Percentiles rank a stretch among this genome's conserved stretches.
These are phyloP conservation scores for Carollia perspicillata DNA, from an alignment of 2,113 vertebrate genomes.

Conservation along the genomic window DNA sequence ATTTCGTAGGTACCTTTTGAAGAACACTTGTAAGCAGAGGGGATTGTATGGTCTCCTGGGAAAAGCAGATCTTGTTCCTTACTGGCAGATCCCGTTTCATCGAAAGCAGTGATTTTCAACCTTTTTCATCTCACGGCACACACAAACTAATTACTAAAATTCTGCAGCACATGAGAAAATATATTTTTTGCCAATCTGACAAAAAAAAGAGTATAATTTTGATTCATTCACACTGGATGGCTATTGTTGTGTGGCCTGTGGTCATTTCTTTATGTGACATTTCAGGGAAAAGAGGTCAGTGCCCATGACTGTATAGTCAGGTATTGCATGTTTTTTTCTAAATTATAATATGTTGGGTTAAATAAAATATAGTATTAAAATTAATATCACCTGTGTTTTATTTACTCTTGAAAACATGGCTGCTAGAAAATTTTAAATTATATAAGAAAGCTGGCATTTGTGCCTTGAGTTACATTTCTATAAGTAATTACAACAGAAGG, in stretches of 20 bases:
- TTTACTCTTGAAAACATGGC: background rate
- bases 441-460: background rate
- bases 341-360: background rate
- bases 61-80: background rate
- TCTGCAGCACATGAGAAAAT: background rate
- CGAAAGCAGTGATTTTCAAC: background rate
- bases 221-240: background rate
- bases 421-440: background rate
- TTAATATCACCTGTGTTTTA: background rate
- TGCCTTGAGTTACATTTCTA: background rate
- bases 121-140: background rate
- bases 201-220: background rate
- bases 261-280: background rate
- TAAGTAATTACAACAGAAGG: background rate
- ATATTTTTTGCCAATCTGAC: background rate
- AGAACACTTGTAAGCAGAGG: background rate
- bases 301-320: background rate
- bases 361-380: background rate
- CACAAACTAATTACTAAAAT: background rate
- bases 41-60: background rate
- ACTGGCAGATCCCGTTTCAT: background rate
- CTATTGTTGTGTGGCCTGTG: background rate
- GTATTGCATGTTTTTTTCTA: background rate
- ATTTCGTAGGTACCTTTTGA: slow-evolving; percentile 21
- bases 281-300: background rate